A percentile compares a stretch with the other conserved stretches of the same genome.
phyloP scores from a whole-genome alignment of 2,113 vertebrate genomes.

The Rafetus swinhoei region DNA sequence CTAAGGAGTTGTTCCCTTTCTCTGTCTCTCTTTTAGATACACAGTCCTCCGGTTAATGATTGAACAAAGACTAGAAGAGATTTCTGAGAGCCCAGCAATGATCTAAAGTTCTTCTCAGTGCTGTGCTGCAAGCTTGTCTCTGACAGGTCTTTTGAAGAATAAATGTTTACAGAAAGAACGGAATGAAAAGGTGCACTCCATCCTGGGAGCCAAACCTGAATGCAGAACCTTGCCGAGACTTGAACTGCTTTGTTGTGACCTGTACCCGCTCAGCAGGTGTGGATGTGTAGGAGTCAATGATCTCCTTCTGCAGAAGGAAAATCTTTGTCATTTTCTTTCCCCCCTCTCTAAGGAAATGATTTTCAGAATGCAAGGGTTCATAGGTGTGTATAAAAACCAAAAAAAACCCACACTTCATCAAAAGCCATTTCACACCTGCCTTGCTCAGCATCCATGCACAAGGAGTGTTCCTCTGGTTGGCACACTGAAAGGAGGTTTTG shows the following conservation, averaged over 20 bases:
- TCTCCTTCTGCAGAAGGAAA: accelerated
- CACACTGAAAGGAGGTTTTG: neutral
- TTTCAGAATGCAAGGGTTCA: neutral
- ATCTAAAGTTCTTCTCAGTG: conserved; percentile 47
- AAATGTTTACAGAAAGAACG: neutral
- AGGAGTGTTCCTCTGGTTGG: neutral
- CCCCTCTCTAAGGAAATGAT: neutral
- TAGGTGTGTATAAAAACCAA: too few species aligned
- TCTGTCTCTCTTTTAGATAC: conserved; percentile 72
- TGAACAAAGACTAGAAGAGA: conserved; percentile 89
- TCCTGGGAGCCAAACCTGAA: accelerated
- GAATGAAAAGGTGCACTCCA: accelerated
- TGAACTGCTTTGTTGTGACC: neutral
- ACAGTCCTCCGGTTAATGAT: conserved; percentile 87
- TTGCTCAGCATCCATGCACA: neutral
- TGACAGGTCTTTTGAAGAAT: neutral
- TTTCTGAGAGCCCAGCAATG: conserved; percentile 77
- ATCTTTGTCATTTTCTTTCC: neutral
- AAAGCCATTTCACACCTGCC: neutral
- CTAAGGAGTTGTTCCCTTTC: neutral
- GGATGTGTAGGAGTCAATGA: neutral
- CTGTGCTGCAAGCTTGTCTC: accelerated
- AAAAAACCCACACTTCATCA: neutral
- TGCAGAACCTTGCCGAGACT: neutral
- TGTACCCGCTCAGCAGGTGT: neutral